Conservation (phyloP, 2,113 vertebrate species). For the Neolamprologus variostigma region DNA sequence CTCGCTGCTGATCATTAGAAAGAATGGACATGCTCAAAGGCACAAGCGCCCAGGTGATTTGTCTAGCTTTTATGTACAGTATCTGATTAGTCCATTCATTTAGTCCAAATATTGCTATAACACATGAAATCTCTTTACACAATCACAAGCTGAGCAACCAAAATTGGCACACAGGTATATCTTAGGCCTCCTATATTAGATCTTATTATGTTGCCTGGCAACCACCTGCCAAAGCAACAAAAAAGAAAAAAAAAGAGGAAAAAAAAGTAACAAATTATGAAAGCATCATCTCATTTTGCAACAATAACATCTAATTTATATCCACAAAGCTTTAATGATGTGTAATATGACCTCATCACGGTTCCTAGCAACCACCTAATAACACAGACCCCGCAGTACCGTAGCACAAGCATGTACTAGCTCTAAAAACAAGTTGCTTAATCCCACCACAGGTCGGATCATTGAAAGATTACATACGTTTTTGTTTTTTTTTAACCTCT, state of each 20-base stretch:
- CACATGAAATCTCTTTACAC: not conserved
- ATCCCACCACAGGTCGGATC: not conserved
- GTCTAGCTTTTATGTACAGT: not conserved
- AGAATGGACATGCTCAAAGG: not conserved
- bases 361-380: not conserved
- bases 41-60: not conserved
- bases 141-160: not conserved
- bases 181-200: not conserved
- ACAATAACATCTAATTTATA: not conserved
- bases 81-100: too few relatives aligned
- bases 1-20: not conserved
- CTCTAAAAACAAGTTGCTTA: not conserved
- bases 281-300: not conserved
- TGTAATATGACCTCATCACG: not conserved
- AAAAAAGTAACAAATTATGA: not conserved
- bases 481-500: not conserved
- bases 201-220: not conserved
- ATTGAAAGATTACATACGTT: not conserved
- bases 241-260: rapidly evolving
- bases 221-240: not conserved
- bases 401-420: not conserved
- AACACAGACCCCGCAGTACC: not conserved
- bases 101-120: not conserved
- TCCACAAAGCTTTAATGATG: not conserved
- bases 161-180: not conserved